Conservation (phyloP, 2,797 vertebrate species). For the Clarias fuscus region DNA sequence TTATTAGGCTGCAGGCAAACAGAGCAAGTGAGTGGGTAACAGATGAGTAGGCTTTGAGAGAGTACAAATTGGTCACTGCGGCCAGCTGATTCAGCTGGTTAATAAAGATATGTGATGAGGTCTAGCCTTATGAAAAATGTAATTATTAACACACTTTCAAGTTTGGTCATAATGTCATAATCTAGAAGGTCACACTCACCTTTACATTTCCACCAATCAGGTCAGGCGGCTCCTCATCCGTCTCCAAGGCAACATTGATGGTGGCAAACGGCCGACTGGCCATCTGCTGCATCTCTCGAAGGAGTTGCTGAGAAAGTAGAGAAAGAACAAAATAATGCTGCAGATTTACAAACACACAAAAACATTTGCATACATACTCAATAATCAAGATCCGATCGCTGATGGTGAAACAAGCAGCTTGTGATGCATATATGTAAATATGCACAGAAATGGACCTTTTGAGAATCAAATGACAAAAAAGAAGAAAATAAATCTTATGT, state of each 20-base stretch:
- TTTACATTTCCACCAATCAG: slow-evolving; percentile 97
- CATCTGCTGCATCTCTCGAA: slow-evolving; percentile 99
- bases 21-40: slow-evolving; percentile 11
- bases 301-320: slow-evolving; percentile 86
- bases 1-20: slow-evolving; percentile 9
- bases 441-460: slow-evolving; percentile 3
- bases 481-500: not conserved
- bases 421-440: not conserved
- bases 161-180: slow-evolving; percentile 34
- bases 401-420: not conserved
- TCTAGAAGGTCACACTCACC: slow-evolving; percentile 75
- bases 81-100: slow-evolving; percentile 30
- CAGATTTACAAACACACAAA: slow-evolving; percentile 41
- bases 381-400: slow-evolving; percentile 10
- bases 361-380: not conserved
- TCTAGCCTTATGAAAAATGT: slow-evolving; percentile 44
- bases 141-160: slow-evolving; percentile 37
- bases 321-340: slow-evolving; percentile 55
- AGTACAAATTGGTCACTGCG: not conserved
- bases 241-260: slow-evolving; percentile 97
- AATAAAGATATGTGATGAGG: slow-evolving; percentile 29
- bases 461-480: not conserved
- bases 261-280: slow-evolving; percentile 98
- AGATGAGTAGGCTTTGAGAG: not conserved
- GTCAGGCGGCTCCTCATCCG: slow-evolving; percentile 96